Conservation (phyloP, 2,797 vertebrate genomes). For the Anisognathus igniventris region DNA sequence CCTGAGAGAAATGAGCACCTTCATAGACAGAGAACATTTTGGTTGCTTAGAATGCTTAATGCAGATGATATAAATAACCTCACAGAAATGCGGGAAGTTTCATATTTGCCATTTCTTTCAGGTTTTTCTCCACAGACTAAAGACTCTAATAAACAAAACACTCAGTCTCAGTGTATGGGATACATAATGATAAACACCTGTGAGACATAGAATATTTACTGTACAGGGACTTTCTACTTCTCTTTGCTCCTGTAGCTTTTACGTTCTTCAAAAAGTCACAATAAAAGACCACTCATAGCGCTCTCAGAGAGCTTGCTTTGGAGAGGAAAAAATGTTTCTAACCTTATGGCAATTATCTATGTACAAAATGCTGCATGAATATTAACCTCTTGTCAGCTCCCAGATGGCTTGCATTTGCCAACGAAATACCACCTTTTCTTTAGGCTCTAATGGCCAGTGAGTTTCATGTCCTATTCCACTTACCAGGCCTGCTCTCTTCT, state of each 20-base stretch:
- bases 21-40: neutral
- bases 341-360: neutral
- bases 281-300: neutral
- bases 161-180: neutral
- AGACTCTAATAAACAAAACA: neutral
- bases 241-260: neutral
- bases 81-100: accelerated
- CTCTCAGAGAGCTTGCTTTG: neutral
- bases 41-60: neutral
- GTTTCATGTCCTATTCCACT: neutral
- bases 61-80: accelerated
- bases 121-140: neutral
- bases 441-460: neutral
- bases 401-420: neutral
- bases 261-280: neutral
- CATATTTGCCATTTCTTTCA: neutral
- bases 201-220: neutral
- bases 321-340: neutral
- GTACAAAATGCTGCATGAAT: neutral
- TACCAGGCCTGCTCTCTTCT: neutral
- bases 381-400: neutral
- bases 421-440: neutral
- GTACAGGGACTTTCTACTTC: neutral
- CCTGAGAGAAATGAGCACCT: neutral
- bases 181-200: neutral